Conservation (phyloP, 1,140 invertebrate genomes). For the Lepidurus arcticus region DNA sequence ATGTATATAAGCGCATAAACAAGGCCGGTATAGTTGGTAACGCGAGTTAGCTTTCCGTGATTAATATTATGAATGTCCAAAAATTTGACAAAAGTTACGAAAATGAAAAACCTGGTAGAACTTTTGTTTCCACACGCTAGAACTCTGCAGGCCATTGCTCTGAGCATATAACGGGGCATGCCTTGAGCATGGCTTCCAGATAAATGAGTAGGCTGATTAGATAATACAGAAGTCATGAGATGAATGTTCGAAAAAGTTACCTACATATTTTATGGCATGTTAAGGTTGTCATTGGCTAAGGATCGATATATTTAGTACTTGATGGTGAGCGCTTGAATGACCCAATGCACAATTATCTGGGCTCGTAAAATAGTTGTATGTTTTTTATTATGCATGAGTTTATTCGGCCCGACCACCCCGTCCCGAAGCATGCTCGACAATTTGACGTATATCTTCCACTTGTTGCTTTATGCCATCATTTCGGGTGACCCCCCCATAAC, state of each 20-base stretch:
- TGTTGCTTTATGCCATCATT: too few species aligned
- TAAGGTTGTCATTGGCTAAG: not conserved
- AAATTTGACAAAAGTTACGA: not conserved
- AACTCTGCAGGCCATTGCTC: constrained; percentile 17
- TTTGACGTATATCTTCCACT: too few species aligned
- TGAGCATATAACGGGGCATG: constrained; percentile 17
- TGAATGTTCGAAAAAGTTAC: not conserved
- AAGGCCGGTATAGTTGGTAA: not conserved
- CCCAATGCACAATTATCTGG: too few species aligned
- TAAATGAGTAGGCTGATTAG: constrained; percentile 7
- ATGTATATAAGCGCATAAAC: not conserved
- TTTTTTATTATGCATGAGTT: too few species aligned
- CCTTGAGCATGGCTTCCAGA: not conserved
- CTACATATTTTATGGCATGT: not conserved
- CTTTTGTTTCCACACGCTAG: not conserved
- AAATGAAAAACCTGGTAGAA: not conserved
- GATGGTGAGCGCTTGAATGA: too few species aligned
- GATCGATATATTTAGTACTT: too few species aligned
- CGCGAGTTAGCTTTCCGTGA: not conserved
- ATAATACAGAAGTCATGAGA: constrained; percentile 1
- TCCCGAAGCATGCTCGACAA: too few species aligned
- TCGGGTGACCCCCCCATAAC: too few species aligned
- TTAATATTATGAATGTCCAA: not conserved
- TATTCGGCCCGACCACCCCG: too few species aligned
- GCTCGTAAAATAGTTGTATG: too few species aligned